Conservation (phyloP, 35 echinoderm and acorn worm species). For the Anneissia japonica region DNA sequence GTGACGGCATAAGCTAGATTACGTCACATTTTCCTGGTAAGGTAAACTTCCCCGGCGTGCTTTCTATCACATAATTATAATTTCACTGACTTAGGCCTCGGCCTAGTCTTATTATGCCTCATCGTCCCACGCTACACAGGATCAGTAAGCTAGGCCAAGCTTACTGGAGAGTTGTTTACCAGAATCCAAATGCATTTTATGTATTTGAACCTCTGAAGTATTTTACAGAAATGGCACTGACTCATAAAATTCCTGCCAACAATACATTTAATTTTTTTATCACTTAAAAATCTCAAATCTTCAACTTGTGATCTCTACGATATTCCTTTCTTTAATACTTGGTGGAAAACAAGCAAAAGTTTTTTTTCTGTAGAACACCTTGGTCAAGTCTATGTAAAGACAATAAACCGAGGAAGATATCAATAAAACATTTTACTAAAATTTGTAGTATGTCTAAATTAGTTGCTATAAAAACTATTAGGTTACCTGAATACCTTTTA, state of each 20-base stretch:
- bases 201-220: slow-evolving; percentile 18
- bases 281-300: neutral
- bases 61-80: no score
- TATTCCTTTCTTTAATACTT: neutral
- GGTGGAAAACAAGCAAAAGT: neutral
- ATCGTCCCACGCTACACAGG: no score
- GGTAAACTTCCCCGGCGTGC: no score
- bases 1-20: no score
- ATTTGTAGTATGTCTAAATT: neutral
- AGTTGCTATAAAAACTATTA: slow-evolving; percentile 21
- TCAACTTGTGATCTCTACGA: slow-evolving; percentile 14
- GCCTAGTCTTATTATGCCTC: no score
- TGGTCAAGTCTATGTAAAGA: neutral
- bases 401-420: neutral
- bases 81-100: no score
- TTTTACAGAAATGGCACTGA: slow-evolving; percentile 4
- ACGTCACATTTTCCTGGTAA: no score
- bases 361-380: neutral
- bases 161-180: slow-evolving; percentile 35
- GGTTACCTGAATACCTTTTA: slow-evolving; percentile 30
- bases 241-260: neutral
- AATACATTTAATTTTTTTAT: neutral
- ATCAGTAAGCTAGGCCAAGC: no score
- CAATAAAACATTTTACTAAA: neutral
- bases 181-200: slow-evolving; percentile 7